Conservation (phyloP, 2,113 vertebrate species). For the Taurulus bubalis region DNA sequence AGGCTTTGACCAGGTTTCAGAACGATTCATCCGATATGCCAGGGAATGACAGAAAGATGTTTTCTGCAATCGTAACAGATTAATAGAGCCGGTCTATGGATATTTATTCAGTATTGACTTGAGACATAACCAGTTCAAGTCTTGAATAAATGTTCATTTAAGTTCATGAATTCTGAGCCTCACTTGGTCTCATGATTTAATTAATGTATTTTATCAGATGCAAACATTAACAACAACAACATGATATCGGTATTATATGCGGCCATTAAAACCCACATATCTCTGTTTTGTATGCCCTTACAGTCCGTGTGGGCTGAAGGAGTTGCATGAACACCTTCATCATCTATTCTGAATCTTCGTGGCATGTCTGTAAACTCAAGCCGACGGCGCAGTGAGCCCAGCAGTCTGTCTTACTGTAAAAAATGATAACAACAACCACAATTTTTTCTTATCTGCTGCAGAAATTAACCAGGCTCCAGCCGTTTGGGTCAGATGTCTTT, state of each 20-base stretch:
- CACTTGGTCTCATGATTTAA: background rate
- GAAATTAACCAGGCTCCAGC: constrained; percentile 4
- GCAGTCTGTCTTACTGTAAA: background rate
- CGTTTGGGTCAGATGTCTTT: constrained; percentile 1
- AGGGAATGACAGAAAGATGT: background rate
- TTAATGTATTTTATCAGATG: background rate
- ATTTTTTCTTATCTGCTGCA: background rate
- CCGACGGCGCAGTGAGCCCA: background rate
- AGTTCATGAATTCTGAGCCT: background rate
- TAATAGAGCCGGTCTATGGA: background rate
- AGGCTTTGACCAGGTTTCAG: background rate
- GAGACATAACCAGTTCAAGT: background rate
- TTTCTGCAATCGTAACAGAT: background rate
- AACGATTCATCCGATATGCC: background rate
- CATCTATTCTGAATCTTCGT: background rate
- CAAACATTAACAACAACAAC: background rate
- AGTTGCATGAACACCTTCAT: background rate
- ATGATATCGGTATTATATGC: background rate
- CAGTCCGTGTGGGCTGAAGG: background rate
- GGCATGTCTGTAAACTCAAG: background rate
- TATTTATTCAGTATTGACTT: background rate
- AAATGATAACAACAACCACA: background rate
- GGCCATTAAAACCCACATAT: background rate
- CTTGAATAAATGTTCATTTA: background rate
- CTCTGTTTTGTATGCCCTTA: background rate